Base-by-base conservation (phyloP, 2,888 invertebrate species). In the Melangyna quadrimaculata region DNA sequence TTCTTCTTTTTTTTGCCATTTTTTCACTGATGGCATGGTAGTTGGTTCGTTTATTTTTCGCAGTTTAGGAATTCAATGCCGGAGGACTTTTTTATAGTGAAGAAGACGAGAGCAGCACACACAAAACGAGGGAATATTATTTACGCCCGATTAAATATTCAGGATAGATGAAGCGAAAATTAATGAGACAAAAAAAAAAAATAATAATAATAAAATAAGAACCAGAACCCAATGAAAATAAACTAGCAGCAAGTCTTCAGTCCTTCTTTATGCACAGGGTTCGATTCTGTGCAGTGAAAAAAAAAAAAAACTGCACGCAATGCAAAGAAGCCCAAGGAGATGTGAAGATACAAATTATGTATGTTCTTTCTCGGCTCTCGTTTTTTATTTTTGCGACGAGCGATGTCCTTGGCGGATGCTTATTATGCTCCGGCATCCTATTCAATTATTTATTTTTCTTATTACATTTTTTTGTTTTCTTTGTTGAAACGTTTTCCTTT, bases 401-500 rank as follows among this genome's bases (percentile, higher is more conserved):
- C 10, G 43, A 29, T 51, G 69, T 80, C 84, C 84, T 80, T 80
- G 72, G 72, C 67, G 74, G 57, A 55, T 57, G 57, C 74, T 84
- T 80, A 79, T 84, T 84, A 84, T 75, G 79, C 79, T 45, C 59
- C 37, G 57, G 75, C 67, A 71, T 81, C 45, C 77, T 72, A 81
- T 86, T 86, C 86, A 86, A 86, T 86, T 86, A 86, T 86, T 86
- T 86, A 86, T 86, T 86, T 86, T 86, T 81, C 81, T 86, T 74
- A 81, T 81, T 81, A 80, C 53, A 65, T 61, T 71, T 86, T 35
- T 35, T 59, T 59, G 12, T 17, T 32, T 32, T 2, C 3, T 55
- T 32, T 32, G 17, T 55, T 55, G 29, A 35, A 67, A 77, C 45
- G 27, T 65, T 59, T 67, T 67, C 77, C 69, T 27, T 14, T 27